These are phyloP conservation scores for Psophia crepitans DNA, from an alignment of 2,113 vertebrate species.

Conservation along the genomic window DNA sequence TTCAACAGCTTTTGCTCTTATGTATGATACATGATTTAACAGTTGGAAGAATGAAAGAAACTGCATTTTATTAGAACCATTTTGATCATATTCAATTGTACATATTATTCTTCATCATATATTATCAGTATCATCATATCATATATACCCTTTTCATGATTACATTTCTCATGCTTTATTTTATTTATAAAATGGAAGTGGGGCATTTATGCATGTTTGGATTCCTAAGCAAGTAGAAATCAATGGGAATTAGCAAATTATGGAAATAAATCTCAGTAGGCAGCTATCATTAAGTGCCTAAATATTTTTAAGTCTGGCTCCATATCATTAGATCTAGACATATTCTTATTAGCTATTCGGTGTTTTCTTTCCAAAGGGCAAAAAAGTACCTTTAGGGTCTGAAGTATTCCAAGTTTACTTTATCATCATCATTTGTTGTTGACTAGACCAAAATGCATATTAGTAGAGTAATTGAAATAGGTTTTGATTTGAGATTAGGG, in stretches of 20 bases:
- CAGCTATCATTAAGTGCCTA: background rate
- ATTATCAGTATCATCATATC: background rate
- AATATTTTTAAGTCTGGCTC: background rate
- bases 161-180: background rate
- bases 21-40: rapidly evolving
- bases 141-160: background rate
- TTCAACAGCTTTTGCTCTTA: background rate
- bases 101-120: background rate
- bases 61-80: background rate
- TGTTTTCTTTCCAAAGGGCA: background rate
- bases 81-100: background rate
- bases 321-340: background rate
- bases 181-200: background rate
- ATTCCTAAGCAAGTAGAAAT: background rate
- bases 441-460: background rate
- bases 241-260: background rate
- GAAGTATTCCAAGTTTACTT: background rate
- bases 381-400: background rate
- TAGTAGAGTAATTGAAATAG: background rate
- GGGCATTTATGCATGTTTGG: rapidly evolving
- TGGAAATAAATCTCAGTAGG: background rate
- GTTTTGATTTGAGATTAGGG: background rate
- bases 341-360: background rate
- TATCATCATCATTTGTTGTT: background rate
- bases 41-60: background rate